These are phyloP conservation scores for Charina bottae DNA, from an alignment of 2,113 vertebrate genomes.

Conservation along the genomic window DNA sequence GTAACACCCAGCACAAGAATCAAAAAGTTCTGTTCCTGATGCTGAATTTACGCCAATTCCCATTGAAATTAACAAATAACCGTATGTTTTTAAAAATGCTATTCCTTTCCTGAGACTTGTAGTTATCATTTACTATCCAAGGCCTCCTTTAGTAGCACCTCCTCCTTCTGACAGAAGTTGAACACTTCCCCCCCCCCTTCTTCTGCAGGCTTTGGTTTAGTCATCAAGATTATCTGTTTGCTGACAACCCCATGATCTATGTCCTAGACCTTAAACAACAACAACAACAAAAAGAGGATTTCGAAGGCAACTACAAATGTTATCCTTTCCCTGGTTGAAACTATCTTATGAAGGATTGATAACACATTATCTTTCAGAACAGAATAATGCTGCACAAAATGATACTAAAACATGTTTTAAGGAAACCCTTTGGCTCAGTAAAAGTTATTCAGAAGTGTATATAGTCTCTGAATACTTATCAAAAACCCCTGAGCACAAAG, in stretches of 20 bases:
- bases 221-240: constrained; percentile 75
- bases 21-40: constrained; percentile 27
- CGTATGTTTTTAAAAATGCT: constrained; percentile 7
- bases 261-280: constrained; percentile 64
- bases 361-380: constrained; percentile 76
- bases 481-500: constrained; percentile 78
- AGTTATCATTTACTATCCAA: constrained; percentile 39
- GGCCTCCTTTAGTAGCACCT: constrained; percentile 34
- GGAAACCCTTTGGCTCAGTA: constrained; percentile 69
- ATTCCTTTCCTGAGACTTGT: constrained; percentile 28
- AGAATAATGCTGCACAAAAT: constrained; percentile 74
- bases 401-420: constrained; percentile 74
- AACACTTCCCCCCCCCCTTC: constrained; percentile 34
- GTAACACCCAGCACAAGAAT: constrained; percentile 11
- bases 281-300: constrained; percentile 38
- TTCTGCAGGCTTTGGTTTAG: constrained; percentile 61
- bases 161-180: constrained; percentile 36
- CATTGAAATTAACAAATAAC: constrained; percentile 29
- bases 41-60: constrained; percentile 18
- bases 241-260: constrained; percentile 70
- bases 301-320: constrained; percentile 64
- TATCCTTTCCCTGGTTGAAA: constrained; percentile 66
- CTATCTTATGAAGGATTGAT: constrained; percentile 77
- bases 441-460: constrained; percentile 81
- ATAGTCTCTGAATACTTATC: constrained; percentile 80